Evolutionary conservation across 35 echinoderm and acorn worm genomes (phyloP), one percentile per base, ranked within the genome.

Genomic region (Apostichopus californicus): DNA sequence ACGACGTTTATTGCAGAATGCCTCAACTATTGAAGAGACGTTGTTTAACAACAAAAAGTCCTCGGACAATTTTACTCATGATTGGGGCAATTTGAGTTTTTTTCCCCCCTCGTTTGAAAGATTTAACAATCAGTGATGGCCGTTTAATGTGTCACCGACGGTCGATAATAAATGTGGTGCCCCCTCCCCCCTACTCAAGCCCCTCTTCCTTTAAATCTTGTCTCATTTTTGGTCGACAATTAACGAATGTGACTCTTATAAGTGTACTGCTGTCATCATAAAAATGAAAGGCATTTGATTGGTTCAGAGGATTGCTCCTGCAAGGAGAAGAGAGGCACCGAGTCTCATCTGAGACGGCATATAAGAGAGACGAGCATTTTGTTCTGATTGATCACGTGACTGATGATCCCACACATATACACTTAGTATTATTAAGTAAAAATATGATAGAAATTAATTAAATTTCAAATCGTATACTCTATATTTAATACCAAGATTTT

Each of bases 91-190:
- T 75, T 75, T 75, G 17, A 22, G 7, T 22, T 75, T 75, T 75
- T 46, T 46, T 46, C 34, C 34, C 34, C 34, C 71, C 17, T 18
- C 17, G 71, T 18, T 75, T 18, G 71, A 75, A 75, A 75, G 15
- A 75, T 75, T 75, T 75, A 75, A 75, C 71, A 75, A 22, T 75
- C 17, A 75, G 71, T 75, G n/a, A 75, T 75, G 71, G 71, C 7
- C 71, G 71, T 75, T 75, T 75, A 75, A 75, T 75, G 71, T 75
- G 71, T 75, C 71, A 75, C 21, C 11, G 17, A 61, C 58, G 58
- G 58, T 12, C 8, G 58, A 61, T 61, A 61, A 75, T 75, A 75
- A 75, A 75, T 75, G n/a, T n/a, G 71, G 20, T 6, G 71, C 13
- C 71, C 71, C 71, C 21, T 75, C 71, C 71, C 71, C 71, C n/a